Base-by-base conservation (phyloP, 2,113 vertebrate species). In the Cynopterus brachyotis region DNA sequence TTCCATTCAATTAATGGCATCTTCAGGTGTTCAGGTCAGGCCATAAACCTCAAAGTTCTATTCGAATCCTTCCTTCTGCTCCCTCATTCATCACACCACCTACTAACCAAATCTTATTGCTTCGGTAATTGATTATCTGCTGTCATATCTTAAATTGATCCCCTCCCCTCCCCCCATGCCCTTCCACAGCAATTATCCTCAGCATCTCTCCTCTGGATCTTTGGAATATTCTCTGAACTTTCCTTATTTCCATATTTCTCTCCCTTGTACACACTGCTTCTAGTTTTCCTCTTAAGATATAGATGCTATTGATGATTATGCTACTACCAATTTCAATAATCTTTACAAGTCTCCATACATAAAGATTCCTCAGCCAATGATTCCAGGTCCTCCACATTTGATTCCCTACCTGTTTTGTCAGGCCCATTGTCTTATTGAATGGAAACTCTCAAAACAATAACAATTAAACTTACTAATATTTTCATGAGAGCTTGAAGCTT, bases 391-490 rank as follows among this genome's bases (percentile, higher is more conserved):
- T 94, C 28, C 17, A 64, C 35, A 22, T 64, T 78, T 55, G 45
- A 93, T 80, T 96, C 17, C 11, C 35, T 88, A 15, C 20, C 11
- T 64, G 35, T 24, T 91, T 91, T 73, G 20, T 53, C n/a, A 67
- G 30, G 55, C 4, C 9, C 20, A 64, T 32, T 15, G 53, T 55
- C 30, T 83, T 84, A 90, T 22, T 94, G 76, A 96, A 73, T 37
- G 47, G 35, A 86, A 82, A 15, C 20, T 91, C 67, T 95, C 57
- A 67, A 89, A 89, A 81, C 60, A 83, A 80, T 85, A 72, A 70
- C 50, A 22, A 22, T 47, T 69, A 96, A 94, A 47, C 50, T 85
- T 95, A 55, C 40, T 69, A 83, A 67, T 89, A 89, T 67, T 92
- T 92, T 62, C 84, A 83, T 47, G 57, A 92, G 69, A 76, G 59